These are phyloP conservation scores for Synergus laeviventris DNA, from an alignment of 2,888 invertebrate species.

Conservation along the genomic window DNA sequence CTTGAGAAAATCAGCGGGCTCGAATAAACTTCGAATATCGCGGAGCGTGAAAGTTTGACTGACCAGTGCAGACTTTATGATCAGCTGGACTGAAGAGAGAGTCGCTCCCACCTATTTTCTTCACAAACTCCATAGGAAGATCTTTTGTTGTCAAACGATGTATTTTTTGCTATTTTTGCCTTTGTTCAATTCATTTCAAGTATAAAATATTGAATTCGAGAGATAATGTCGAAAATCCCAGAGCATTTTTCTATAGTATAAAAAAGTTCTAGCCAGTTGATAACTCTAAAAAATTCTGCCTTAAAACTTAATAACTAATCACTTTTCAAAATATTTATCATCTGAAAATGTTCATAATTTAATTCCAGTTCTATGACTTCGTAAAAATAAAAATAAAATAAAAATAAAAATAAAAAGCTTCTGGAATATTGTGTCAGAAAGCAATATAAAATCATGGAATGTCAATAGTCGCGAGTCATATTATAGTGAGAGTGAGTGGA, in stretches of 20 bases:
- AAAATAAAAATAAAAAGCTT: neutral
- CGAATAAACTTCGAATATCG: constrained; percentile 60
- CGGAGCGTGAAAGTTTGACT: constrained; percentile 74
- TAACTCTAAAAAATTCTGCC: too few species aligned
- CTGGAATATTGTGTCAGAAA: neutral
- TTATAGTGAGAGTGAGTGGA: neutral
- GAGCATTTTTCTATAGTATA: too few species aligned
- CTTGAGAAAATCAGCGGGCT: constrained; percentile 42
- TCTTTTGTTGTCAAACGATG: constrained; percentile 7
- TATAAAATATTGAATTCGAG: neutral
- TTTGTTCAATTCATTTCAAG: neutral
- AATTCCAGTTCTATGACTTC: neutral
- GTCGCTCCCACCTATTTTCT: constrained; percentile 64
- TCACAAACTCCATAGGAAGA: neutral
- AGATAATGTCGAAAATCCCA: neutral
- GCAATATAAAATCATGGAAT: neutral
- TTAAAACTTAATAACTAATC: neutral
- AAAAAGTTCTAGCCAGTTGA: too few species aligned
- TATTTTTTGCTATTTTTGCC: neutral
- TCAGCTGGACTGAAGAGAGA: constrained; percentile 71
- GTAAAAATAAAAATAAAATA: neutral
- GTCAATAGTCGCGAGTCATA: neutral
- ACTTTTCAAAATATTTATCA: neutral
- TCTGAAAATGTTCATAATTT: neutral
- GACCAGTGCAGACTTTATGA: constrained; percentile 69